Percentiles rank a stretch among this genome's conserved stretches.
These are phyloP conservation scores for Callionymus lyra DNA, from an alignment of 2,113 vertebrate species.

Conservation along the genomic window DNA sequence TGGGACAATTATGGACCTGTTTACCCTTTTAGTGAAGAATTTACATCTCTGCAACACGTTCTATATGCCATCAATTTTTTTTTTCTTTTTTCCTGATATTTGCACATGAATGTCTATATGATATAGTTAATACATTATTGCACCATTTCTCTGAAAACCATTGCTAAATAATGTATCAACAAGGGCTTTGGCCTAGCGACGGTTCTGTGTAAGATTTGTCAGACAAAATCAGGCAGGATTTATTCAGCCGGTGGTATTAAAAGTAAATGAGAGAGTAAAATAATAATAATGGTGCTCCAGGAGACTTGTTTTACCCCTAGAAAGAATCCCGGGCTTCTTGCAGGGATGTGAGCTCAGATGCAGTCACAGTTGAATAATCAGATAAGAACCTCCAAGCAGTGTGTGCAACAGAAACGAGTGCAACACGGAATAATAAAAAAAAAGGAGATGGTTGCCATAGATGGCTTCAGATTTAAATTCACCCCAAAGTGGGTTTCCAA, in stretches of 20 bases:
- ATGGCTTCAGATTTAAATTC: too few relatives aligned
- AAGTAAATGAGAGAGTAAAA: constrained; percentile 18
- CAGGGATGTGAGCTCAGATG: not conserved
- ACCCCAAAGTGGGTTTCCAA: too few relatives aligned
- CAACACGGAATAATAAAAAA: too few relatives aligned
- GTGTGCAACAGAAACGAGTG: too few relatives aligned
- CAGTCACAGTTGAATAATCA: too few relatives aligned
- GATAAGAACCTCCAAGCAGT: too few relatives aligned
- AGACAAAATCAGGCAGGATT: constrained; percentile 21
- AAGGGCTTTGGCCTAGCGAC: constrained; percentile 12
- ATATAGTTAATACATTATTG: not conserved
- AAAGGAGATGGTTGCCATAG: too few relatives aligned
- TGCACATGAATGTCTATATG: not conserved
- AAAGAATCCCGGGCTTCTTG: not conserved
- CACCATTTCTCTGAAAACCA: constrained; percentile 1
- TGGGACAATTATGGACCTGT: too few relatives aligned
- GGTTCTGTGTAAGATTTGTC: constrained; percentile 26
- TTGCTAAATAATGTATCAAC: constrained; percentile 19
- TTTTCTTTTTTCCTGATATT: constrained; percentile 13
- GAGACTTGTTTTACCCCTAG: constrained; percentile 2
- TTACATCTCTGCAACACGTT: not conserved
- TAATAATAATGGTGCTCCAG: constrained; percentile 2
- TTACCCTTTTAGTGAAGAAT: too few relatives aligned
- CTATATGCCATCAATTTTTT: constrained; percentile 12
- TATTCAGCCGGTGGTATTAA: constrained; percentile 24